Percentiles rank a stretch among this genome's conserved stretches.
phyloP scores from a whole-genome alignment of 2,888 invertebrate genomes.

The Andrena chrysosceles region DNA sequence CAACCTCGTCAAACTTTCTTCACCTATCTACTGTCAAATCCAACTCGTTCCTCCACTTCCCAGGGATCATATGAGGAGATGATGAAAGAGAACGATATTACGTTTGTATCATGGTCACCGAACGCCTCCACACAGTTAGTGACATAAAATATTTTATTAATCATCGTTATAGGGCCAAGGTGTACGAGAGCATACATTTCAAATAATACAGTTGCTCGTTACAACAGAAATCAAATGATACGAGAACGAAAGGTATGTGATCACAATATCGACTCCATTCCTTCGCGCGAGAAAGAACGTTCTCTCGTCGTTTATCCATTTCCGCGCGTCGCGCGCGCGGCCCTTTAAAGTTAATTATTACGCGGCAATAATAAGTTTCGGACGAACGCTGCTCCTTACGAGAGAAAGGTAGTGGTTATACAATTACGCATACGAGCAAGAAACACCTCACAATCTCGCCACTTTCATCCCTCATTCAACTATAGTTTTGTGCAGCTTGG shows the following conservation, averaged over 20 bases:
- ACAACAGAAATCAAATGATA: constrained; percentile 34
- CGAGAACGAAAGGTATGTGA: constrained; percentile 42
- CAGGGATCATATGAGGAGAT: not conserved
- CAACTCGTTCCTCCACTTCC: not conserved
- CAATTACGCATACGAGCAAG: constrained; percentile 43
- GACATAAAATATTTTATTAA: constrained; percentile 73
- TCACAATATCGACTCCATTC: constrained; percentile 36
- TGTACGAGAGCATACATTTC: constrained; percentile 67
- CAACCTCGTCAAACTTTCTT: not conserved
- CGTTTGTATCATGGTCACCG: constrained; percentile 8
- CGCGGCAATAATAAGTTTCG: constrained; percentile 45
- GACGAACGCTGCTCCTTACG: constrained; percentile 39
- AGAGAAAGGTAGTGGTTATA: constrained; percentile 38
- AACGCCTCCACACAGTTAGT: constrained; percentile 32
- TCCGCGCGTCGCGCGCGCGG: constrained; percentile 1
- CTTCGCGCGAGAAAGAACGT: not conserved
- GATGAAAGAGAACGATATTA: not conserved
- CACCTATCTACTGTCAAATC: not conserved
- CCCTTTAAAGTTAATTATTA: constrained; percentile 29
- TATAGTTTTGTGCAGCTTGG: constrained; percentile 53
- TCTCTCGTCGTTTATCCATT: constrained; percentile 11
- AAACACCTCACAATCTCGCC: constrained; percentile 27
- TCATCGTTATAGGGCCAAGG: constrained; percentile 68
- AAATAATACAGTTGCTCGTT: constrained; percentile 58
- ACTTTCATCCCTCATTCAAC: constrained; percentile 20